Evolutionary conservation across 2,888 invertebrate species (phyloP).

Genomic region (Callyntrura sp.): DNA sequence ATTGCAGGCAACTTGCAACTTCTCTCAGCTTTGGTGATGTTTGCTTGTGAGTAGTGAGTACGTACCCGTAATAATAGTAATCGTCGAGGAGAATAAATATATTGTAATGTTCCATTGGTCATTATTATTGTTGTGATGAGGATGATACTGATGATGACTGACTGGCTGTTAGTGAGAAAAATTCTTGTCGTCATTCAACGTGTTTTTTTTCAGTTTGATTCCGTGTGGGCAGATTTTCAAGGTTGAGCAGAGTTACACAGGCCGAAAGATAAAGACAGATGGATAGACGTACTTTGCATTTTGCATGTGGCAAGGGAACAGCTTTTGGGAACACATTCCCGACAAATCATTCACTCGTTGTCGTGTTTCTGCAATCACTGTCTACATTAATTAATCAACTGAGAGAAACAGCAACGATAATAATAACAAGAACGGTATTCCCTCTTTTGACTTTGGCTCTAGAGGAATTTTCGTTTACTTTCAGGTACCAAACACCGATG

Average conservation of each 20-base stretch:
- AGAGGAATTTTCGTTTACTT: slow-evolving; percentile 26
- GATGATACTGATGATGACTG: slow-evolving; percentile 26
- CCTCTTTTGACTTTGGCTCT: slow-evolving; percentile 22
- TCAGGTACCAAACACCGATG: slow-evolving; percentile 32
- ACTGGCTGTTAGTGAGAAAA: slow-evolving; percentile 37
- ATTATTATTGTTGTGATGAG: slow-evolving; percentile 19
- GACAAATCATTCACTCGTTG: slow-evolving; percentile 60
- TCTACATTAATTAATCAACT: slow-evolving; percentile 73
- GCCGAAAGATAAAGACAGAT: neutral
- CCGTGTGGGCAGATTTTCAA: slow-evolving; percentile 76
- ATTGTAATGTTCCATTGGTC: slow-evolving; percentile 37
- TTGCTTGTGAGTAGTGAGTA: neutral
- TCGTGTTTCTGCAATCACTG: slow-evolving; percentile 68
- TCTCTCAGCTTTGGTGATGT: neutral
- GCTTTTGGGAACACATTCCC: slow-evolving; percentile 60
- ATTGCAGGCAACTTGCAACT: slow-evolving; percentile 5
- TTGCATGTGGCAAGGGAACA: neutral
- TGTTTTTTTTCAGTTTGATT: slow-evolving; percentile 51
- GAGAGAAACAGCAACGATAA: slow-evolving; percentile 3
- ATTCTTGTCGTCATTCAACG: slow-evolving; percentile 23
- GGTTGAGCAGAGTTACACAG: slow-evolving; percentile 45
- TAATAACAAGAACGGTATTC: slow-evolving; percentile 50
- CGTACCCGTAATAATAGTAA: slow-evolving; percentile 33
- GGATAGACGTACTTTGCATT: slow-evolving; percentile 1
- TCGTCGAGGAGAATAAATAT: slow-evolving; percentile 31